Conservation (phyloP, 1,140 invertebrate genomes). For the Triops longicaudatus region DNA sequence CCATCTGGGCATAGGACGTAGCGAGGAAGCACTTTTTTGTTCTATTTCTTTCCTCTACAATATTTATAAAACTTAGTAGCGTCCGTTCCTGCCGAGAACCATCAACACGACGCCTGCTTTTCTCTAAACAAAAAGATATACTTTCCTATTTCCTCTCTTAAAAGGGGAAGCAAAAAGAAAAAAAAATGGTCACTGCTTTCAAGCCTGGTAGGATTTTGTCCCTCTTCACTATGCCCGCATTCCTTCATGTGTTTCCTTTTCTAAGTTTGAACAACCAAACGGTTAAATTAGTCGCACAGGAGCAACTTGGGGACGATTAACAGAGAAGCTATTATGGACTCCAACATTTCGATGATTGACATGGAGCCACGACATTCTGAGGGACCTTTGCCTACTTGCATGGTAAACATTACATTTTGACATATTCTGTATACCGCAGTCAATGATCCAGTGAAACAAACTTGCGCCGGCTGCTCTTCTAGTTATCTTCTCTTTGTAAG, state of each 20-base stretch:
- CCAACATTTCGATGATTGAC: neutral
- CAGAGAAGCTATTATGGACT: neutral
- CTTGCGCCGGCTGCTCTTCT: no score
- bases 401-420: slow-evolving; percentile 3
- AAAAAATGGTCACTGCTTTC: neutral
- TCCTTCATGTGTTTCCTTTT: neutral
- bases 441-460: no score
- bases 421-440: neutral
- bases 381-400: neutral
- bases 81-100: neutral
- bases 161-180: neutral
- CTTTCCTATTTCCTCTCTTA: neutral
- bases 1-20: slow-evolving; percentile 1
- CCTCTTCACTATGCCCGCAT: neutral
- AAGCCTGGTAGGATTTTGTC: neutral
- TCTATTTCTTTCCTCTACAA: neutral
- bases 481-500: no score
- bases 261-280: neutral
- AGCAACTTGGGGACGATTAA: neutral
- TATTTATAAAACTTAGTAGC: neutral
- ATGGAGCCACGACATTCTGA: slow-evolving; percentile 9
- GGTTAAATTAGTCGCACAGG: neutral
- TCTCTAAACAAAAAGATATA: neutral
- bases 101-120: neutral
- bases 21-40: neutral